Conservation (phyloP, 2,888 invertebrate genomes). For the Lamellibrachia columna region DNA sequence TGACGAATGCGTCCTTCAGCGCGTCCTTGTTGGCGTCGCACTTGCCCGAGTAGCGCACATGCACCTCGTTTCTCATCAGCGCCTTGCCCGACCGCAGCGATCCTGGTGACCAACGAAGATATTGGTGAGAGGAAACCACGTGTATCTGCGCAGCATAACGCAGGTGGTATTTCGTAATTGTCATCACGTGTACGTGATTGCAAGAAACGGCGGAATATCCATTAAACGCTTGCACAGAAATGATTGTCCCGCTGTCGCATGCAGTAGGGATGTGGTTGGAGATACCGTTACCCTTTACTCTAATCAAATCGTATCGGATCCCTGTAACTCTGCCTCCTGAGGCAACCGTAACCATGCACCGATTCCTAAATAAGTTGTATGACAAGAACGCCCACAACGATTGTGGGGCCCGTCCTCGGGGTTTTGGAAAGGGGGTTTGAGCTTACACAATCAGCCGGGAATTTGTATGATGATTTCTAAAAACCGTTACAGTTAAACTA, state of each 20-base stretch:
- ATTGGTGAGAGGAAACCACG: neutral
- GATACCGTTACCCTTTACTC: too few relatives aligned
- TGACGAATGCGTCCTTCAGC: constrained; percentile 26
- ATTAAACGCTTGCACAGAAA: neutral
- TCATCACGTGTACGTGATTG: neutral
- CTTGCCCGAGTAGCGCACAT: constrained; percentile 26
- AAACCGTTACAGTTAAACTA: too few relatives aligned
- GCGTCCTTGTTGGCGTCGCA: constrained; percentile 22
- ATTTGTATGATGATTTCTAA: too few relatives aligned
- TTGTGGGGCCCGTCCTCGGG: too few relatives aligned
- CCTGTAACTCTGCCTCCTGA: too few relatives aligned
- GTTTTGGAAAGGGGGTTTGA: too few relatives aligned
- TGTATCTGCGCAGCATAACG: neutral
- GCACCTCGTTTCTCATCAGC: constrained; percentile 13
- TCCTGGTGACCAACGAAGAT: neutral
- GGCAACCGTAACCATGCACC: too few relatives aligned
- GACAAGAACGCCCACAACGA: too few relatives aligned
- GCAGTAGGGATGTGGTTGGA: neutral
- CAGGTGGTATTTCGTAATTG: neutral
- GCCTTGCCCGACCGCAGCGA: neutral
- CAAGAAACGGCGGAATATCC: neutral
- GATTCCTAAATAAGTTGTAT: too few relatives aligned
- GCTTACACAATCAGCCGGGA: too few relatives aligned
- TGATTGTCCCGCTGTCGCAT: neutral
- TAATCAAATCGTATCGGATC: too few relatives aligned